A percentile compares a stretch with the other conserved stretches of the same genome.
phyloP scores from a whole-genome alignment of 2,797 vertebrate species.

The Takifugu ocellatus region DNA sequence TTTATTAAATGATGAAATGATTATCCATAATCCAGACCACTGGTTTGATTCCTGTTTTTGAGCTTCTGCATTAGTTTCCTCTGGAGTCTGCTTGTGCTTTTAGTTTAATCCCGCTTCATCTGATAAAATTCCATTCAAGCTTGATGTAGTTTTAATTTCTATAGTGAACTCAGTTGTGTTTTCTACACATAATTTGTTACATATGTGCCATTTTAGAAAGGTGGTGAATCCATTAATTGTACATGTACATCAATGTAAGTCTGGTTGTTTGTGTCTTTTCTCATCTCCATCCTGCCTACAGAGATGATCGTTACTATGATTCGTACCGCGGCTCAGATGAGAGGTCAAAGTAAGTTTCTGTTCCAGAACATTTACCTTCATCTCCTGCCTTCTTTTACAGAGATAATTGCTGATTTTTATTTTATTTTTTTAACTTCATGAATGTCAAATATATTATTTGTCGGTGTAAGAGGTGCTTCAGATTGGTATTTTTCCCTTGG shows the following conservation, averaged over 20 bases:
- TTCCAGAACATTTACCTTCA: slow-evolving; percentile 37
- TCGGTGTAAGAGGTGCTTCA: slow-evolving; percentile 9
- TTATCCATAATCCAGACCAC: background rate
- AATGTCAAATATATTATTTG: slow-evolving; percentile 18
- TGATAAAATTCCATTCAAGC: slow-evolving; percentile 18
- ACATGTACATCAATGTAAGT: slow-evolving; percentile 61
- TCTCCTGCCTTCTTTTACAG: slow-evolving; percentile 16
- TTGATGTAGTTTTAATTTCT: slow-evolving; percentile 10
- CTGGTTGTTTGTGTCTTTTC: slow-evolving; percentile 57
- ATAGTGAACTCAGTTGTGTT: slow-evolving; percentile 1
- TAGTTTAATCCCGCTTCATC: slow-evolving; percentile 9
- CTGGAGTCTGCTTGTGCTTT: slow-evolving; percentile 4
- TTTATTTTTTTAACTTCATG: slow-evolving; percentile 1
- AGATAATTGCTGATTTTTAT: slow-evolving; percentile 35
- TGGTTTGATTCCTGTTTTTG: background rate
- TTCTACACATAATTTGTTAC: no score
- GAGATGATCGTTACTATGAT: slow-evolving; percentile 83
- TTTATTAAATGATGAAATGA: background rate
- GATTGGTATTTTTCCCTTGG: slow-evolving; percentile 15
- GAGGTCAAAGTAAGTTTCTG: slow-evolving; percentile 78
- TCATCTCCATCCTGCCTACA: slow-evolving; percentile 70
- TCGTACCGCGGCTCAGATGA: slow-evolving; percentile 81
- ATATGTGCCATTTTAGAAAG: slow-evolving; percentile 30
- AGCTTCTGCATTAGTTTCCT: background rate
- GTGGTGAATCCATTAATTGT: slow-evolving; percentile 51